Percentiles rank a stretch among this genome's conserved stretches.
Evolutionary conservation across 2,113 vertebrate species (phyloP).

Genomic region (Lucifuga dentata): DNA sequence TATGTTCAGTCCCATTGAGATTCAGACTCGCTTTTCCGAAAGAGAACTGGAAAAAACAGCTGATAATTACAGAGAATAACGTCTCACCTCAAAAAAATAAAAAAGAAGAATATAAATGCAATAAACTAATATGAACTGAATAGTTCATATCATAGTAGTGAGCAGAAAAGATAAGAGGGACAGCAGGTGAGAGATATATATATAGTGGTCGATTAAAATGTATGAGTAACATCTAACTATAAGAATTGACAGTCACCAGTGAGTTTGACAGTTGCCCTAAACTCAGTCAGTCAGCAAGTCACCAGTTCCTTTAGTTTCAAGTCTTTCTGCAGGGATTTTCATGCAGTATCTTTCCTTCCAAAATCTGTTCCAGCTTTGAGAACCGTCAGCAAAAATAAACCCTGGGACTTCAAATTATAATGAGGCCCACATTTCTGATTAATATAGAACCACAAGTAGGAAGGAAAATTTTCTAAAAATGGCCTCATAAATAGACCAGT

Average conservation of each 20-base stretch:
- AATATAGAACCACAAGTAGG: conserved; percentile 50
- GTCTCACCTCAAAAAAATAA: no score
- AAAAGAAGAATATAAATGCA: no score
- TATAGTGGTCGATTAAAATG: neutral
- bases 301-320: conserved; percentile 1
- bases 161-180: neutral
- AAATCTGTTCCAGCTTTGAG: neutral
- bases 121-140: no score
- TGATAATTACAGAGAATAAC: no score
- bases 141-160: neutral
- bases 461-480: conserved; percentile 41
- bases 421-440: conserved; percentile 37
- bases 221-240: conserved; percentile 2
- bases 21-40: no score
- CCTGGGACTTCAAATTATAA: conserved; percentile 14
- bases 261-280: conserved; percentile 9
- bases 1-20: no score
- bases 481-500: conserved; percentile 36
- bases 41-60: no score
- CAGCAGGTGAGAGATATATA: neutral
- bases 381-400: conserved; percentile 24
- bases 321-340: neutral
- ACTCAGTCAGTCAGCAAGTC: conserved; percentile 10
- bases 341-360: no score
- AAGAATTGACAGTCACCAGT: conserved; percentile 9